Conservation (phyloP, 2,888 invertebrate species). For the Bugulina stolonifera region DNA sequence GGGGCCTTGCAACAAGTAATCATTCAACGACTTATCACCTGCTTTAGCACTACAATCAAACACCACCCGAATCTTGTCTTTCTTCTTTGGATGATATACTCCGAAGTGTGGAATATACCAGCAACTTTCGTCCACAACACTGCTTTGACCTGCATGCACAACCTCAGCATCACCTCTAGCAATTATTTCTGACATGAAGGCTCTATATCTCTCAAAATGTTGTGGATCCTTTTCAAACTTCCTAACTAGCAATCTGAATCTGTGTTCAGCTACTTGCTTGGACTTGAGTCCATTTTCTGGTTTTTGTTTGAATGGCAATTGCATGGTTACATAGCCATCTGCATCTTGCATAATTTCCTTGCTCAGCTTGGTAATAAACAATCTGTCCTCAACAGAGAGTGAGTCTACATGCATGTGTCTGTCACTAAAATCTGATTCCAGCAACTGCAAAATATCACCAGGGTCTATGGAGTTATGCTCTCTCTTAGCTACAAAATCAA, state of each 20-base stretch:
- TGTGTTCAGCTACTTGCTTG: background rate
- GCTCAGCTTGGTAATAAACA: background rate
- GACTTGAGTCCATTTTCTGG: slow-evolving; percentile 27
- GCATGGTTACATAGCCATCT: slow-evolving; percentile 27
- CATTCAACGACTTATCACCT: slow-evolving; percentile 26
- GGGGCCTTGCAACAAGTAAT: slow-evolving; percentile 28
- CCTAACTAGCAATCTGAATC: slow-evolving; percentile 19
- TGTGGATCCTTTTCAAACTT: slow-evolving; percentile 17
- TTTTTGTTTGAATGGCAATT: slow-evolving; percentile 25
- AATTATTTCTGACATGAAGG: slow-evolving; percentile 25
- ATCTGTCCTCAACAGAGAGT: background rate
- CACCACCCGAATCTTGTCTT: slow-evolving; percentile 28
- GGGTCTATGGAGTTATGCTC: too few species aligned
- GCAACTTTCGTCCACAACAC: too few species aligned
- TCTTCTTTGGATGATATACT: slow-evolving; percentile 27
- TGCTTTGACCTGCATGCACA: slow-evolving; percentile 17
- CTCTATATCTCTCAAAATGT: slow-evolving; percentile 5
- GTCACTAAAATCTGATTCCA: too few species aligned
- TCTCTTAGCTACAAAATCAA: too few species aligned
- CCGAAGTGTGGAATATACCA: slow-evolving; percentile 28
- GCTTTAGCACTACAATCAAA: slow-evolving; percentile 27
- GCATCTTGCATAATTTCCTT: background rate
- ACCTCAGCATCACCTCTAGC: slow-evolving; percentile 28
- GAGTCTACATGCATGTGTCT: too few species aligned
- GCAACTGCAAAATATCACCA: too few species aligned